A percentile compares a stretch with the other conserved stretches of the same genome.
phyloP scores from a whole-genome alignment of 2,113 vertebrate species.

The Entelurus aequoreus region DNA sequence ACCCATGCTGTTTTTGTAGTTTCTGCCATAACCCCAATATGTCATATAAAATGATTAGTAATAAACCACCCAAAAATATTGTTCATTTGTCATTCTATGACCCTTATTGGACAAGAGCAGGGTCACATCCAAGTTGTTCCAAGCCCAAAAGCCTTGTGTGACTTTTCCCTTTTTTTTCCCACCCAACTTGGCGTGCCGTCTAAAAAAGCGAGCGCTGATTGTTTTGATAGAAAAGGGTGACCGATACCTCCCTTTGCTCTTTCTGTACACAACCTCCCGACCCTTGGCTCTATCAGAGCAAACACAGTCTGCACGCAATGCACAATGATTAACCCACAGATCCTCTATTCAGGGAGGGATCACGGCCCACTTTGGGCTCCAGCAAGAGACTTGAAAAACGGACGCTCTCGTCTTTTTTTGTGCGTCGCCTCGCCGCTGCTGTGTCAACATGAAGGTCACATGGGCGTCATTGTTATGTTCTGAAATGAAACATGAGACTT shows the following conservation, averaged over 20 bases:
- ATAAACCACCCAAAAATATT: neutral
- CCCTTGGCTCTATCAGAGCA: constrained; percentile 73
- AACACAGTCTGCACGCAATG: constrained; percentile 79
- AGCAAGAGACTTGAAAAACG: neutral
- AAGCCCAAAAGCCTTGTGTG: neutral
- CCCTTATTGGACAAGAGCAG: neutral
- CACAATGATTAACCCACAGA: constrained; percentile 74
- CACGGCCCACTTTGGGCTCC: neutral
- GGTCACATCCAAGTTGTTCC: neutral
- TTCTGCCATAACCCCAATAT: too few relatives aligned
- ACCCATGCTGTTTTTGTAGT: too few relatives aligned
- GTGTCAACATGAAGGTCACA: too few relatives aligned
- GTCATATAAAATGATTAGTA: too few relatives aligned
- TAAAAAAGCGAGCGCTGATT: constrained; percentile 58
- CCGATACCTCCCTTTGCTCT: constrained; percentile 64
- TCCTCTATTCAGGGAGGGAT: constrained; percentile 34
- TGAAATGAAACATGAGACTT: too few relatives aligned
- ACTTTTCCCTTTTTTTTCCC: neutral
- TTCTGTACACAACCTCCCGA: constrained; percentile 71
- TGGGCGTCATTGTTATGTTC: too few relatives aligned
- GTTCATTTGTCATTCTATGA: too few relatives aligned
- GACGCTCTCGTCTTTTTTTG: too few relatives aligned
- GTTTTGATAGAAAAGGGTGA: constrained; percentile 71
- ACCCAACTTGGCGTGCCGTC: constrained; percentile 57
- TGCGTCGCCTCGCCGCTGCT: too few relatives aligned